Evolutionary conservation across 2,888 invertebrate species (phyloP).

Genomic region (Agrochola litura): DNA sequence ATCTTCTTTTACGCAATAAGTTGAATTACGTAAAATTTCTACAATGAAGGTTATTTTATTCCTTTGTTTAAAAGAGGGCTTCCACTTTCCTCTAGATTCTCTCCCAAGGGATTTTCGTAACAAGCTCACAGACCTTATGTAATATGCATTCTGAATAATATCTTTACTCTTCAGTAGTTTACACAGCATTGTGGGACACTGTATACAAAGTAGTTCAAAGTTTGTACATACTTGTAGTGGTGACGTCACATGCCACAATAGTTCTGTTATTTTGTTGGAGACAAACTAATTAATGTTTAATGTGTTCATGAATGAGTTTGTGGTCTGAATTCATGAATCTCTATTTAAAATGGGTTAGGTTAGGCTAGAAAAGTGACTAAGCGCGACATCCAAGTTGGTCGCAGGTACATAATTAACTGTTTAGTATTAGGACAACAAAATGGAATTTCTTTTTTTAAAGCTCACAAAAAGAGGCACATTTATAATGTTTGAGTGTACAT

Average conservation of each 20-base stretch:
- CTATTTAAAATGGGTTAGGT: not conserved
- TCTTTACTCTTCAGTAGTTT: slow-evolving; percentile 18
- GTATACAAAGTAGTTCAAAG: slow-evolving; percentile 31
- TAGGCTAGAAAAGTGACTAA: not conserved
- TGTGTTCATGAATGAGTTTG: slow-evolving; percentile 1
- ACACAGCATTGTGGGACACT: slow-evolving; percentile 17
- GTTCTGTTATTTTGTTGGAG: slow-evolving; percentile 19
- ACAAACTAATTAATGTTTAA: slow-evolving; percentile 19
- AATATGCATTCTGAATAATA: slow-evolving; percentile 49
- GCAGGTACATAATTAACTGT: not conserved
- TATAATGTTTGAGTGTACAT: not conserved
- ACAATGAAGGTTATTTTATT: not conserved
- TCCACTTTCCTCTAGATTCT: not conserved
- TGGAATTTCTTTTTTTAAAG: not conserved
- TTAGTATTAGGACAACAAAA: not conserved
- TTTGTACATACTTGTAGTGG: slow-evolving; percentile 10
- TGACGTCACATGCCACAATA: slow-evolving; percentile 18
- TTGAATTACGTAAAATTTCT: not conserved
- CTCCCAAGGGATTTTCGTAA: slow-evolving; percentile 18
- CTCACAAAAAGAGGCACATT: not conserved
- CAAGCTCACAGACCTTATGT: slow-evolving; percentile 29
- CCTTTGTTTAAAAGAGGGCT: not conserved
- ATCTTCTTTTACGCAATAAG: too few relatives aligned
- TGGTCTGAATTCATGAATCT: slow-evolving; percentile 7
- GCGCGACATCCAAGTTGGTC: not conserved